These are phyloP conservation scores for Sinohyriopsis cumingii DNA, from an alignment of 2,888 invertebrate species.

Conservation along the genomic window DNA sequence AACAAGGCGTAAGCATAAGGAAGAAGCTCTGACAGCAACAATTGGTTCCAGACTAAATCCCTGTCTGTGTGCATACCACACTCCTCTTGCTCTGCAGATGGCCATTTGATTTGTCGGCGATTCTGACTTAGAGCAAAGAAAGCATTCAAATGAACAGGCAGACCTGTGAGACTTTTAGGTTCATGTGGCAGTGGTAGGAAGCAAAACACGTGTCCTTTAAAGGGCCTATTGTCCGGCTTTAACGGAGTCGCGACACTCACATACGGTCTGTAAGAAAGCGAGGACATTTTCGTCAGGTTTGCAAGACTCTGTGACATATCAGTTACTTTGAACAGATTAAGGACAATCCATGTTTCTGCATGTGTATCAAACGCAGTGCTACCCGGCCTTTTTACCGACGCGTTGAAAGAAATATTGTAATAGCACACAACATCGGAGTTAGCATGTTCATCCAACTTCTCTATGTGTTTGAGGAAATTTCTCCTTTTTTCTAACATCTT, in stretches of 20 bases:
- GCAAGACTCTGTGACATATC: slow-evolving; percentile 3
- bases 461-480: no score
- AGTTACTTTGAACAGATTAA: slow-evolving; percentile 16
- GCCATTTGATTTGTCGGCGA: slow-evolving; percentile 19
- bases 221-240: slow-evolving; percentile 1
- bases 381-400: no score
- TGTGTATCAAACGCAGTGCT: no score
- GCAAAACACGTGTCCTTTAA: slow-evolving; percentile 19
- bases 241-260: slow-evolving; percentile 18
- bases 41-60: slow-evolving; percentile 21
- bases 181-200: slow-evolving; percentile 29
- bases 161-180: slow-evolving; percentile 6
- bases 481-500: no score
- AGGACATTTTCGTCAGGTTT: slow-evolving; percentile 9
- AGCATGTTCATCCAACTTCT: no score
- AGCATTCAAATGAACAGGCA: slow-evolving; percentile 27
- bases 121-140: slow-evolving; percentile 26
- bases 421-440: no score
- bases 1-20: slow-evolving; percentile 19
- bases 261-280: slow-evolving; percentile 12
- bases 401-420: no score
- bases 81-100: slow-evolving; percentile 11
- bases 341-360: slow-evolving; percentile 12
- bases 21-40: slow-evolving; percentile 23
- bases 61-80: slow-evolving; percentile 12